Conservation (phyloP, 2,888 invertebrate species). For the Lepidocyrtinus sp. region DNA sequence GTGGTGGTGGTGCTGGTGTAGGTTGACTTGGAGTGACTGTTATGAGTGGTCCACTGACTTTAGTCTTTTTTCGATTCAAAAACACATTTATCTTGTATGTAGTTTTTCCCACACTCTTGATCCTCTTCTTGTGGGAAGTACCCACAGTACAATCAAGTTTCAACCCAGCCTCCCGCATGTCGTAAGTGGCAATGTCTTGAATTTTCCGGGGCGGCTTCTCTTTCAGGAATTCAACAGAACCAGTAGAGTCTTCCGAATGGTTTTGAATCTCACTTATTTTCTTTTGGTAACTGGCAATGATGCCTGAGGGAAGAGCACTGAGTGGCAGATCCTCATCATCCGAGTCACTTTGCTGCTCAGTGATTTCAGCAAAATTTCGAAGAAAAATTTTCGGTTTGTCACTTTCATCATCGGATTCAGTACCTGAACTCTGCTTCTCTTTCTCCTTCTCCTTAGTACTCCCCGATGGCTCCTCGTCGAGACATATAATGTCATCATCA, state of each 20-base stretch:
- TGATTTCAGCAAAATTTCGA: slow-evolving; percentile 43
- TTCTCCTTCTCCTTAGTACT: slow-evolving; percentile 19
- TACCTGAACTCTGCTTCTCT: slow-evolving; percentile 2
- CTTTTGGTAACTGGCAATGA: neutral
- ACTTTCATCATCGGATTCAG: slow-evolving; percentile 41
- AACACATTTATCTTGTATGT: neutral
- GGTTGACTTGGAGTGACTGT: neutral
- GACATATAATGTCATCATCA: neutral
- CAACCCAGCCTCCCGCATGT: neutral
- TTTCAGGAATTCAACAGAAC: too few relatives aligned
- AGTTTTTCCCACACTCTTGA: neutral
- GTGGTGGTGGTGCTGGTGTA: neutral
- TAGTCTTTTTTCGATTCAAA: neutral
- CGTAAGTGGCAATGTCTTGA: slow-evolving; percentile 13
- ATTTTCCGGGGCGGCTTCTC: slow-evolving; percentile 12
- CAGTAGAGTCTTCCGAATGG: neutral
- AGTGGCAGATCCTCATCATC: slow-evolving; percentile 38
- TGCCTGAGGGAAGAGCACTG: neutral
- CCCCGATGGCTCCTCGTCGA: neutral
- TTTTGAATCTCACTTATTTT: neutral
- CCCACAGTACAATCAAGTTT: neutral
- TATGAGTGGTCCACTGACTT: too few relatives aligned
- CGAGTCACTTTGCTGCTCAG: slow-evolving; percentile 29
- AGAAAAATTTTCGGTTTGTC: slow-evolving; percentile 39
- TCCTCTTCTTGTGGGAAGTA: neutral